Conservation (phyloP, 2,888 invertebrate species). For the Lasioglossum pauxillum region DNA sequence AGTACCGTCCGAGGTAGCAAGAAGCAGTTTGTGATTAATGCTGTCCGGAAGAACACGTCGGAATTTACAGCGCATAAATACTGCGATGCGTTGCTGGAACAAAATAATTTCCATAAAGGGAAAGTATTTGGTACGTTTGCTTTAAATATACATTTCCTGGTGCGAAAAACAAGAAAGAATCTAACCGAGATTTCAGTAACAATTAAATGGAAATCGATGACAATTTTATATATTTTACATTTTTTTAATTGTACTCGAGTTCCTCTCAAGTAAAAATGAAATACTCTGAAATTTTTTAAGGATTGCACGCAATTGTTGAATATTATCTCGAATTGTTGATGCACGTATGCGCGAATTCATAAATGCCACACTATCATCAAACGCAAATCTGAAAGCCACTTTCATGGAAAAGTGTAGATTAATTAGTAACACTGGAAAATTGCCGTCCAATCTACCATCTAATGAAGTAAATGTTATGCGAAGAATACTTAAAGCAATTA, state of each 20-base stretch:
- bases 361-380: not conserved
- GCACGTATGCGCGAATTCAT: not conserved
- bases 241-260: too few relatives aligned
- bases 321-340: not conserved
- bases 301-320: not conserved
- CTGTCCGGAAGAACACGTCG: not conserved
- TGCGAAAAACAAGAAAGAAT: not conserved
- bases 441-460: constrained; percentile 9
- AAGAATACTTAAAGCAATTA: not conserved
- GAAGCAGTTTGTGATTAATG: not conserved
- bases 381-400: not conserved
- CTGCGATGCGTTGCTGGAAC: not conserved
- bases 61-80: not conserved
- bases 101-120: not conserved
- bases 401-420: not conserved
- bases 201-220: not conserved
- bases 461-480: not conserved
- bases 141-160: not conserved
- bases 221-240: not conserved
- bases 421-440: not conserved
- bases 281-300: not conserved
- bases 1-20: not conserved
- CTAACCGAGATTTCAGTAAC: not conserved
- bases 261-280: too few relatives aligned
- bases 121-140: not conserved